Base-by-base conservation (phyloP, 2,797 vertebrate species). In the Galaxias olidus region DNA sequence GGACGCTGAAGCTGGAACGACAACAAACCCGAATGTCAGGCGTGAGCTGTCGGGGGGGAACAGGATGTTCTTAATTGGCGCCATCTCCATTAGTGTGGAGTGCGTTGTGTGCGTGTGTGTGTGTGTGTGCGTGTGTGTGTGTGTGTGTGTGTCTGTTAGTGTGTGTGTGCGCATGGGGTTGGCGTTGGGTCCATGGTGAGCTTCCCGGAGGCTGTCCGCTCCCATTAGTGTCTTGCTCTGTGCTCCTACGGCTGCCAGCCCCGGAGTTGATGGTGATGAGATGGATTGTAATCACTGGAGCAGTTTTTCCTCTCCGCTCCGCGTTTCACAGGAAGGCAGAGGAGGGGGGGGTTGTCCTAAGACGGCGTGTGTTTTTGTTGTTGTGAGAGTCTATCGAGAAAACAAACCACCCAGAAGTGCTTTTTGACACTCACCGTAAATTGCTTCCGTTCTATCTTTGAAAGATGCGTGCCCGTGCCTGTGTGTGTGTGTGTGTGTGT, bases 401-500 rank as follows among this genome's bases (percentile, higher is more conserved):
- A 18, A 14, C 44, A 50, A 56, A 43, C 48, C 41, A 17, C n/a
- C 40, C 40, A 59, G 54, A 55, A 45, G 52, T 64, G 17, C n/a
- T 45, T 52, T 44, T 20, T 63, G 61, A 56, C 63, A 45, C 17
- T 50, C 15, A 40, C 57, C 42, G 40, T 59, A 51, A 43, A 45
- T 67, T 64, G 51, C 51, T n/a, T 9, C 42, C 61, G 14, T 44
- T 20, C 41, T 42, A 8, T 55, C 43, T 46, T 47, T 46, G 12
- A 55, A 55, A 54, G 9, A 4, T n/a, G 50, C 18, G 10, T 52
- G 30, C 14, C 1, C 20, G 9, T 30, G 17, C 20, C 18, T 65
- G 49, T 51, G 47, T 63, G 61, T 54, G 62, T 47, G 19, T 64
- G 17, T 47, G 44, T 48, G 59, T 60, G 44, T 47, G 43, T 48